These are phyloP conservation scores for Lampris megalopsis DNA, from an alignment of 2,113 vertebrate genomes.

Conservation along the genomic window DNA sequence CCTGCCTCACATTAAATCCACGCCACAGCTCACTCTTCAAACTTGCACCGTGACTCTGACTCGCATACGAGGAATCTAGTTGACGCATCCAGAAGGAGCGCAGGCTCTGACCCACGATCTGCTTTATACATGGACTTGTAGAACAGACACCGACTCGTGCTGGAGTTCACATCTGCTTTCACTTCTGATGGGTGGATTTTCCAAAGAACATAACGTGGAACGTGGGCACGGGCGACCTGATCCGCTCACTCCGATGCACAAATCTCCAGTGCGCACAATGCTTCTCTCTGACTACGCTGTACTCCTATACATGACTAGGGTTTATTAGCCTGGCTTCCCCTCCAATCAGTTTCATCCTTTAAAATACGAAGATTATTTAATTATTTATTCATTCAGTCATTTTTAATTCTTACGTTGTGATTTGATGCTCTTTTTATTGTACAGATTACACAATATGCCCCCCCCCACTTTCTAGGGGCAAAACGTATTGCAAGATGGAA, in stretches of 20 bases:
- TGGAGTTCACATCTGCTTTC: conserved; percentile 44
- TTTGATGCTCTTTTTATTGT: too few relatives aligned
- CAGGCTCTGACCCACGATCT: neutral
- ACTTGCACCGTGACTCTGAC: conserved; percentile 21
- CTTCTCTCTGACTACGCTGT: conserved; percentile 12
- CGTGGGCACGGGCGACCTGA: conserved; percentile 56
- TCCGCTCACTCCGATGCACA: conserved; percentile 46
- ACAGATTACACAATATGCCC: too few relatives aligned
- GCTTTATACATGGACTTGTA: conserved; percentile 10
- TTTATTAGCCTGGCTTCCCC: neutral
- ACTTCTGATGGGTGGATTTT: conserved; percentile 32
- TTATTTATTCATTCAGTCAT: too few relatives aligned
- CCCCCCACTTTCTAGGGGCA: too few relatives aligned
- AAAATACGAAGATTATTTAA: too few relatives aligned
- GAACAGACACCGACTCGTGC: conserved; percentile 2
- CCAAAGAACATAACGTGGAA: conserved; percentile 26
- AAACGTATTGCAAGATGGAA: too few relatives aligned
- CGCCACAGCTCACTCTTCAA: neutral
- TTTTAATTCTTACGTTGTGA: too few relatives aligned
- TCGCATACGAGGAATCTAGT: neutral
- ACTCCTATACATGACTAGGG: neutral
- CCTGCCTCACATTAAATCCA: conserved; percentile 18
- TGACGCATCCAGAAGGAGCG: neutral
- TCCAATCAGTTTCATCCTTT: too few relatives aligned
- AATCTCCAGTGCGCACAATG: conserved; percentile 35